phyloP scores from a whole-genome alignment of 2,797 vertebrate genomes.

The Trichosurus vulpecula region DNA sequence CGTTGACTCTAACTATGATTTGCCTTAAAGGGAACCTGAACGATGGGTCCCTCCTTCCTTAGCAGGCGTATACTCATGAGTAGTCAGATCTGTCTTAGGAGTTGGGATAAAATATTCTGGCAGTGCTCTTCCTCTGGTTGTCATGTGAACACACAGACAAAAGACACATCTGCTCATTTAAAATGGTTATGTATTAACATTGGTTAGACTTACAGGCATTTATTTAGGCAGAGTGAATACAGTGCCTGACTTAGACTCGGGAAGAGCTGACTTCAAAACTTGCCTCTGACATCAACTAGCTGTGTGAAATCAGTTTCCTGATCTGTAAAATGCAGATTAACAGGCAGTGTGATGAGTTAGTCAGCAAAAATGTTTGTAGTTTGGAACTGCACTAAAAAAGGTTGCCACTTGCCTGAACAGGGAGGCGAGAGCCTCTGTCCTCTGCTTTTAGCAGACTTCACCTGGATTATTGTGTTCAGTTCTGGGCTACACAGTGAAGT shows the following conservation, averaged over 20 bases:
- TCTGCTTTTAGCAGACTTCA: neutral
- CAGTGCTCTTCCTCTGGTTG: no score
- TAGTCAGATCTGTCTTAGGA: neutral
- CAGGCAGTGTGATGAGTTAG: neutral
- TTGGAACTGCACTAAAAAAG: neutral
- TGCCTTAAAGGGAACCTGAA: neutral
- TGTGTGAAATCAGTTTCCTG: neutral
- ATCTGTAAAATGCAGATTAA: neutral
- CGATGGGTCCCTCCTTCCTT: neutral
- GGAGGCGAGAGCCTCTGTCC: neutral
- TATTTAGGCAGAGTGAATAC: neutral
- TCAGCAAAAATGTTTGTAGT: neutral
- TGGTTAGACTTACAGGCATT: neutral
- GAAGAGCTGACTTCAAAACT: neutral
- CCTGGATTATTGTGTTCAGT: no score
- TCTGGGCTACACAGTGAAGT: neutral
- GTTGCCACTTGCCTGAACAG: neutral
- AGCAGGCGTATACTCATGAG: neutral
- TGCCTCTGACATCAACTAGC: neutral
- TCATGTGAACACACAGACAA: neutral
- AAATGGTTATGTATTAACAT: neutral
- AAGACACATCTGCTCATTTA: neutral
- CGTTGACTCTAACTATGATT: neutral
- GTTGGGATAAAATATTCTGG: neutral
- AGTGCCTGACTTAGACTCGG: neutral